These are phyloP conservation scores for Rhynchopsitta pachyrhyncha DNA, from an alignment of 2,113 vertebrate genomes.

Conservation along the genomic window DNA sequence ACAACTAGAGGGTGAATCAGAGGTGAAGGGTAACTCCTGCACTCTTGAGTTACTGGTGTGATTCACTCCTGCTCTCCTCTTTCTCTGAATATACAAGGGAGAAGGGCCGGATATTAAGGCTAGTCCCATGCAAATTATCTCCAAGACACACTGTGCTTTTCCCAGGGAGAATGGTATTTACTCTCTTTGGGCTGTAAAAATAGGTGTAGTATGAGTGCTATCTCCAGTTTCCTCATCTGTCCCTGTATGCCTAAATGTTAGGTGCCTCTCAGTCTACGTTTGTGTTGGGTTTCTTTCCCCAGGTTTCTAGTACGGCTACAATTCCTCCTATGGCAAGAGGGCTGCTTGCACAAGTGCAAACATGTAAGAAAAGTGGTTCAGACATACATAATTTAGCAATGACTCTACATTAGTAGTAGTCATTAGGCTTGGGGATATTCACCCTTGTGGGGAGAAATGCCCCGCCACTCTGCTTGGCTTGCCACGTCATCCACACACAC, in stretches of 20 bases:
- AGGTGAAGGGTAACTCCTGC: not conserved
- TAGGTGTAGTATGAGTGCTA: not conserved
- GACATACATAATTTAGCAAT: not conserved
- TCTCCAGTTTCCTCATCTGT: not conserved
- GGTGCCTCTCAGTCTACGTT: not conserved
- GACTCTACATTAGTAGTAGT: not conserved
- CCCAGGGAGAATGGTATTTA: not conserved
- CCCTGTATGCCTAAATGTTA: not conserved
- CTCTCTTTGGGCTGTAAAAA: not conserved
- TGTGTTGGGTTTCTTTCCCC: not conserved
- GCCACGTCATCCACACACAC: not conserved
- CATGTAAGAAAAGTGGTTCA: not conserved
- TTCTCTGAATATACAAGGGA: not conserved
- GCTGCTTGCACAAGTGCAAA: not conserved
- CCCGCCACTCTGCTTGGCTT: not conserved
- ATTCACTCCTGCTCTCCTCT: not conserved
- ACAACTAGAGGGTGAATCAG: not conserved
- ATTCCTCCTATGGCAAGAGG: not conserved
- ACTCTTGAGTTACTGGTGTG: not conserved
- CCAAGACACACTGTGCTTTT: not conserved
- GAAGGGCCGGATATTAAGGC: not conserved
- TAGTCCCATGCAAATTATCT: not conserved
- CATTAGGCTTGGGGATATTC: not conserved
- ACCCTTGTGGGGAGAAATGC: not conserved
- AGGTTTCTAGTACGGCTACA: not conserved